Conservation (phyloP, 1,140 invertebrate species). For the Drosophila burlai region DNA sequence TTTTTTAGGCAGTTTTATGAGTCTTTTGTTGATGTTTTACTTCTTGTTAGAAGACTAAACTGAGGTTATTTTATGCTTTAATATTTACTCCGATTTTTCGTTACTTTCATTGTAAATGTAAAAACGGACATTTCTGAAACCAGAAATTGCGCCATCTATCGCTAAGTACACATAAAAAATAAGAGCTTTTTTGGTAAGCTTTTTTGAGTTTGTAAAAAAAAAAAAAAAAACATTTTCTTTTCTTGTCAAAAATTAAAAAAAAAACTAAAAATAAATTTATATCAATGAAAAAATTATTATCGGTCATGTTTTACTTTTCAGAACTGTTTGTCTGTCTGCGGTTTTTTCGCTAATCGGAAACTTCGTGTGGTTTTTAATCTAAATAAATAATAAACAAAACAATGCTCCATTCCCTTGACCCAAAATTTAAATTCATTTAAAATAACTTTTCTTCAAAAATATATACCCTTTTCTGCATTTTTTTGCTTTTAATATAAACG, state of each 20-base stretch:
- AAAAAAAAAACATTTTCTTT: too few relatives aligned
- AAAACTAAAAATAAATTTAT: neutral
- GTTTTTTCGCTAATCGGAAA: neutral
- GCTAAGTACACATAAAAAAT: neutral
- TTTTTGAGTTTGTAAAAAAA: neutral
- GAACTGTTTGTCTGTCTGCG: neutral
- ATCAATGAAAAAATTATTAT: neutral
- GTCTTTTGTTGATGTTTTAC: neutral
- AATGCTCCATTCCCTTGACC: neutral
- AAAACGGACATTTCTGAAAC: neutral
- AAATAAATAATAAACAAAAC: neutral
- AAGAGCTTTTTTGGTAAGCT: neutral
- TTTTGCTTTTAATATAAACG: neutral
- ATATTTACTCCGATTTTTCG: neutral
- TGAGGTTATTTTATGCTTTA: neutral
- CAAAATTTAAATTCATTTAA: neutral
- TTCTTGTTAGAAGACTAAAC: neutral
- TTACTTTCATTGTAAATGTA: neutral
- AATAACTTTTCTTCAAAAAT: too few relatives aligned
- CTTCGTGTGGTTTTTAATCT: neutral
- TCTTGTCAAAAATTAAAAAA: neutral
- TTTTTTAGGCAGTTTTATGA: neutral
- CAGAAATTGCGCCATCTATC: conserved; percentile 1
- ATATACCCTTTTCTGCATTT: too few relatives aligned
- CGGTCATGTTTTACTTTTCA: neutral